A percentile compares a stretch with the other conserved stretches of the same genome.
Conservation (phyloP, 2,888 invertebrate genomes). For the Criorhina ranunculi region DNA sequence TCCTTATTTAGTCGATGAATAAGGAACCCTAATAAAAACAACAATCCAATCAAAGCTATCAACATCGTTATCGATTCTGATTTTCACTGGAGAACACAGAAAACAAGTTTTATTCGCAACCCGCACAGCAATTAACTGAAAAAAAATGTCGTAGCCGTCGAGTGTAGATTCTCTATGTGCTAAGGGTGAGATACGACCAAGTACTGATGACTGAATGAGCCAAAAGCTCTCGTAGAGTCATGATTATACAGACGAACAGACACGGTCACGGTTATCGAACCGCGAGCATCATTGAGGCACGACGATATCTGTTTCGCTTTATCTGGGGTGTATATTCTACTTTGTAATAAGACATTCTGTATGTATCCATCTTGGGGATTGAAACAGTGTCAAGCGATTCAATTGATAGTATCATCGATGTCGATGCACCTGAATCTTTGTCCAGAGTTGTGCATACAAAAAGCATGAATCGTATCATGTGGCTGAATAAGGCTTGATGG, state of each 20-base stretch:
- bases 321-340: neutral
- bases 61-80: conserved; percentile 26
- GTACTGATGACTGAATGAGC: conserved; percentile 8
- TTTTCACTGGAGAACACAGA: conserved; percentile 13
- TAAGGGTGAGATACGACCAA: conserved; percentile 14
- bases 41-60: conserved; percentile 48
- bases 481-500: conserved; percentile 1
- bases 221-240: conserved; percentile 1
- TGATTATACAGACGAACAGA: neutral
- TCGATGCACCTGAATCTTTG: conserved; percentile 38
- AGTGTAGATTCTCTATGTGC: conserved; percentile 5
- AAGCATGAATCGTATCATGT: neutral
- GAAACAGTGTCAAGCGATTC: neutral
- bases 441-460: neutral
- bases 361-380: neutral
- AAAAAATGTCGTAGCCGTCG: neutral
- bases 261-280: conserved; percentile 8
- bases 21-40: conserved; percentile 72
- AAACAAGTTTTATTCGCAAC: neutral
- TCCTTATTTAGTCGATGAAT: conserved; percentile 78
- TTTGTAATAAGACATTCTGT: neutral
- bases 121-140: conserved; percentile 24
- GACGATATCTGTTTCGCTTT: neutral
- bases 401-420: conserved; percentile 9
- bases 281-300: neutral